Base-by-base conservation (phyloP, 2,113 vertebrate genomes). In the Lynx canadensis region DNA sequence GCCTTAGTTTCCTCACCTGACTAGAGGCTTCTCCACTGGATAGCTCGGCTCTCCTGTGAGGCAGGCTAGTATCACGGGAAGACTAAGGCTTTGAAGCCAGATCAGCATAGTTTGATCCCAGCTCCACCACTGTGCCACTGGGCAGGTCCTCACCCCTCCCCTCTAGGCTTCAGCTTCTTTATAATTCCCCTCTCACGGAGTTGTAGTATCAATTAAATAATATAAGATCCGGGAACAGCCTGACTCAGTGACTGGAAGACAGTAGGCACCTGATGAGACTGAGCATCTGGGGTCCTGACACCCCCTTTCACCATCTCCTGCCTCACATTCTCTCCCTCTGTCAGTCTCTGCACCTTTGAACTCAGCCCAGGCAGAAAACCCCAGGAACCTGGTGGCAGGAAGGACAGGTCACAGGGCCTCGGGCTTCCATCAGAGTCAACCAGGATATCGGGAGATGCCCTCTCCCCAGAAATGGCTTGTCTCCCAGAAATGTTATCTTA, bases 401-500 rank as follows among this genome's bases (percentile, higher is more conserved):
- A 29, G 14, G 55, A 6, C 19, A 48, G 31, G 31, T 74, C 55
- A 71, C 36, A 36, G 89, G 41, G 25, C 81, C 95, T 63, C 29
- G 80, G 92, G 48, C 65, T 92, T 92, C 91, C 76, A 71, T 84
- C 65, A 76, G 27, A 90, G 57, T 71, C 73, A 73, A 57, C 60
- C 69, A 79, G 36, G 41, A 21, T 74, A 16, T 92, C 89, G 41
- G 29, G 27, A 92, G 48, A 94, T 31, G 5, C 60, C 90, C 52
- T 92, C 23, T 78, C 23, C 38, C 5, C 82, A 92, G 85, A 95
- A 88, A 71, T n/a, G 88, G 71, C 36, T 97, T 83, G 81, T 97
- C 92, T 97, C 36, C 71, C 55, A 31, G 25, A 94, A 90, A 96
- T 60, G 57, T 96, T 97, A 96, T 95, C 94, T 97, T 95, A 88